Conservation (phyloP, 2,797 vertebrate species). For the Gorsachius magnificus region DNA sequence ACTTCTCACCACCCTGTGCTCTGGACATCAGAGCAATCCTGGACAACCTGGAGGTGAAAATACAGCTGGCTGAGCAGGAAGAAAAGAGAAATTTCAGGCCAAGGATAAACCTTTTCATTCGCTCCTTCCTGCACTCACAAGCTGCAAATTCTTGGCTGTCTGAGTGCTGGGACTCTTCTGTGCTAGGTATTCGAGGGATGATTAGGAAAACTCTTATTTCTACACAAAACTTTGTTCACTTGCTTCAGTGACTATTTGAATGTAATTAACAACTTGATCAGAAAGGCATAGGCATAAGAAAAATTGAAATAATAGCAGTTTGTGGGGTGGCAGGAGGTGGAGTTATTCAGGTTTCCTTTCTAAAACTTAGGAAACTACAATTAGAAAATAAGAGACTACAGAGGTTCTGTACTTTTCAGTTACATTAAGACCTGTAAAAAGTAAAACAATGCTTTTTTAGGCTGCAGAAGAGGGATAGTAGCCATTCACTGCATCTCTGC, state of each 20-base stretch:
- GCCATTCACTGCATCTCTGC: background rate
- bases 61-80: background rate
- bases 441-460: background rate
- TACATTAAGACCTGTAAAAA: background rate
- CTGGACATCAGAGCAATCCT: background rate
- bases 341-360: background rate
- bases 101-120: background rate
- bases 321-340: background rate
- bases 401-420: background rate
- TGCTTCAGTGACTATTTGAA: background rate
- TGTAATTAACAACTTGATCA: background rate
- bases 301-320: background rate
- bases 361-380: background rate
- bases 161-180: background rate
- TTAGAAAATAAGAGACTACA: background rate
- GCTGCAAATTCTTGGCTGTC: background rate
- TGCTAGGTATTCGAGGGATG: background rate
- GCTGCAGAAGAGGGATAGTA: background rate
- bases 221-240: background rate
- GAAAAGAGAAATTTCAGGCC: background rate
- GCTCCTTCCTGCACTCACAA: background rate
- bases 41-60: background rate
- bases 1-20: fast-evolving
- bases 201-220: background rate
- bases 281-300: background rate